These are phyloP conservation scores for Drosophila flavopinicola DNA, from an alignment of 2,888 invertebrate species.

Conservation along the genomic window DNA sequence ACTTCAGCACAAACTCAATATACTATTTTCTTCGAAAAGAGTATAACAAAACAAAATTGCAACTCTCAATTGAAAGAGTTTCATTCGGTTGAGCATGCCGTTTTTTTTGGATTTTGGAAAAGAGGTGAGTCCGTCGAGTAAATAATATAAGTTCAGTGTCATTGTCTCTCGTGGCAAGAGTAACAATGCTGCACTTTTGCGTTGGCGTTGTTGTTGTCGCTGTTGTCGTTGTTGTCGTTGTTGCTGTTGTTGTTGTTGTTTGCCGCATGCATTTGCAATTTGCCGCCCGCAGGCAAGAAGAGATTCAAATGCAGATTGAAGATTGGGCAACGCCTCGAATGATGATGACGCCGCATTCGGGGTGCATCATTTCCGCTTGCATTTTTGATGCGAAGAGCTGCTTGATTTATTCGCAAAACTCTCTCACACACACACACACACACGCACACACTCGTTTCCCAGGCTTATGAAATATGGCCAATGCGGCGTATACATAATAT, in stretches of 20 bases:
- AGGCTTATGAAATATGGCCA: background rate
- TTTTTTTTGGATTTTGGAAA: background rate
- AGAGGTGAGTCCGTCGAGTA: background rate
- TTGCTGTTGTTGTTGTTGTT: too few relatives aligned
- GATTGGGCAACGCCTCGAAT: constrained; percentile 17
- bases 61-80: background rate
- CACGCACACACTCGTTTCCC: constrained; percentile 2
- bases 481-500: background rate
- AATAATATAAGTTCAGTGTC: constrained; percentile 43
- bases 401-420: background rate
- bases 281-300: constrained; percentile 16
- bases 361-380: constrained; percentile 56
- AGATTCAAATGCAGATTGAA: constrained; percentile 17
- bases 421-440: background rate
- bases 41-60: too few relatives aligned
- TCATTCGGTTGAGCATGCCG: background rate
- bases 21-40: too few relatives aligned
- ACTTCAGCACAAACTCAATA: too few relatives aligned
- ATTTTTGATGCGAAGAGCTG: background rate
- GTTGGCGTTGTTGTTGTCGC: constrained; percentile 26
- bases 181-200: constrained; percentile 21
- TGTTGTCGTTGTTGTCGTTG: constrained; percentile 27
- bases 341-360: constrained; percentile 12
- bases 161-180: constrained; percentile 38
- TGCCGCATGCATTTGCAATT: constrained; percentile 53